Conservation (phyloP, 2,888 invertebrate genomes). For the Cantharis rustica region DNA sequence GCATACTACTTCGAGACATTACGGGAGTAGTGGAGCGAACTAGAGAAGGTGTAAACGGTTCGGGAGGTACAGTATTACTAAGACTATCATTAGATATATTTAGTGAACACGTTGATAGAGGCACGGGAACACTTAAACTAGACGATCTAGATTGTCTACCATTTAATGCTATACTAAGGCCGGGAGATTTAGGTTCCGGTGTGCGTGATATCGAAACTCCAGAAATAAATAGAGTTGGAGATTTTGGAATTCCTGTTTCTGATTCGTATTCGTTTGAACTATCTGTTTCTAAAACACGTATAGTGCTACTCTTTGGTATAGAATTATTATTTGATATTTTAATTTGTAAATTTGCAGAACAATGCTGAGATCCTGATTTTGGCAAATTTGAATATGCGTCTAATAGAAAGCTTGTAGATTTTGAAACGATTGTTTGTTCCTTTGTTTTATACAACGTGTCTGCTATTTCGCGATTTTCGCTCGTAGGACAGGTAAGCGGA, state of each 20-base stretch:
- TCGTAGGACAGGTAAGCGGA: slow-evolving; percentile 30
- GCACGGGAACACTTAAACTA: slow-evolving; percentile 58
- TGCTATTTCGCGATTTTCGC: slow-evolving; percentile 38
- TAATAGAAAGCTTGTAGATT: slow-evolving; percentile 52
- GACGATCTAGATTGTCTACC: slow-evolving; percentile 59
- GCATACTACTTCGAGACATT: slow-evolving; percentile 45
- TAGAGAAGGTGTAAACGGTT: slow-evolving; percentile 52
- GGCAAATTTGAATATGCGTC: slow-evolving; percentile 46
- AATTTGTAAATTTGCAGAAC: slow-evolving; percentile 51
- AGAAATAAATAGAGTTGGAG: slow-evolving; percentile 62
- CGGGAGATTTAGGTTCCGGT: slow-evolving; percentile 56
- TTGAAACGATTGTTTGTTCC: slow-evolving; percentile 48
- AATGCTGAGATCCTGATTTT: slow-evolving; percentile 39
- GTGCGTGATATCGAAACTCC: slow-evolving; percentile 63
- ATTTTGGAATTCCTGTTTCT: slow-evolving; percentile 63
- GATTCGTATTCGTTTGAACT: slow-evolving; percentile 62
- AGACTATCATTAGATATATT: slow-evolving; percentile 54
- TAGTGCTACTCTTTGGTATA: slow-evolving; percentile 39
- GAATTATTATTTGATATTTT: slow-evolving; percentile 53
- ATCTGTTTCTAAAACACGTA: slow-evolving; percentile 55
- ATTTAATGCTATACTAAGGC: slow-evolving; percentile 47
- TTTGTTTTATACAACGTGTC: slow-evolving; percentile 45
- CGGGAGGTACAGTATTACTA: slow-evolving; percentile 47
- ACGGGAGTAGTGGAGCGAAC: slow-evolving; percentile 52
- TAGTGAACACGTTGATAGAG: slow-evolving; percentile 51